These are phyloP conservation scores for Hemithea aestivaria DNA, from an alignment of 2,888 invertebrate species.

Conservation along the genomic window DNA sequence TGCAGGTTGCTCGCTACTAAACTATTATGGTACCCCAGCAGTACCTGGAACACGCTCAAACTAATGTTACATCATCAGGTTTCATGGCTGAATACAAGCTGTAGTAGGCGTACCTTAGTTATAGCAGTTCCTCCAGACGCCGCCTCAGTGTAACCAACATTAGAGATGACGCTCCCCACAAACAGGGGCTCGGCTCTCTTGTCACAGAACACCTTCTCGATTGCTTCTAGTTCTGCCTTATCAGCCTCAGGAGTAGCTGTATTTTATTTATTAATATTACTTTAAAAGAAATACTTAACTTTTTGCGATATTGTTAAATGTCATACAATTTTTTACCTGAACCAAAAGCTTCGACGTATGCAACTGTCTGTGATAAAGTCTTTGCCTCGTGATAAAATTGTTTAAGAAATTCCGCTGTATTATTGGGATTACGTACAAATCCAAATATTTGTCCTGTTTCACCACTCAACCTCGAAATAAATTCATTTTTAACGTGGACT, in stretches of 20 bases:
- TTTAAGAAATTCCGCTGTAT: slow-evolving; percentile 67
- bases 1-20: slow-evolving; percentile 86
- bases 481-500: slow-evolving; percentile 84
- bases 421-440: slow-evolving; percentile 74
- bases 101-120: slow-evolving; percentile 66
- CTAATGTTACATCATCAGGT: too few species aligned
- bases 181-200: slow-evolving; percentile 76
- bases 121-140: slow-evolving; percentile 75
- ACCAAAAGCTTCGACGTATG: slow-evolving; percentile 91
- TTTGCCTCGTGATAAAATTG: slow-evolving; percentile 81
- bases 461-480: slow-evolving; percentile 59
- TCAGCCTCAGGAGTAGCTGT: slow-evolving; percentile 76
- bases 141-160: slow-evolving; percentile 66
- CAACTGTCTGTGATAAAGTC: slow-evolving; percentile 82
- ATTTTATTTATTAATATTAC: too few species aligned
- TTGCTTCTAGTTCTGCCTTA: slow-evolving; percentile 82
- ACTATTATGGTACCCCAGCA: slow-evolving; percentile 83
- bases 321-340: slow-evolving; percentile 70
- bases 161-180: slow-evolving; percentile 75
- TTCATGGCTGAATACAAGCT: not conserved
- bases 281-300: too few species aligned
- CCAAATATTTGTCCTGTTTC: slow-evolving; percentile 74
- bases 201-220: slow-evolving; percentile 78
- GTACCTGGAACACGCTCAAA: slow-evolving; percentile 44
- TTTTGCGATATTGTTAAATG: too few species aligned